phyloP scores from a whole-genome alignment of 2,888 invertebrate species.

The Coleophora flavipennella region DNA sequence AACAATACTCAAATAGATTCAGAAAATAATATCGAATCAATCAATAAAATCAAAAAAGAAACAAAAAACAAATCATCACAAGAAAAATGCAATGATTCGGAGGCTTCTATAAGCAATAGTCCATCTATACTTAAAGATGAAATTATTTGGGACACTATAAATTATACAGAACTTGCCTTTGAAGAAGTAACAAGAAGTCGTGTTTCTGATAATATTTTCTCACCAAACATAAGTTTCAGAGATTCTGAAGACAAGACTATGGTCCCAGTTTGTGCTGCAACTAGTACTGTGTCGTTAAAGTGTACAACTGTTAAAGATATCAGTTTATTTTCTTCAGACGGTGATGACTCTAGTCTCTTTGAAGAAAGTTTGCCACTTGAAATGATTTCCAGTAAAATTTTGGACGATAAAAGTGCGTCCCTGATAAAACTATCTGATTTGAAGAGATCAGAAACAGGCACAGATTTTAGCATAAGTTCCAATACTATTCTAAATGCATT shows the following conservation, averaged over 20 bases:
- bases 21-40: too few species aligned
- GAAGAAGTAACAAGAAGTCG: conserved; percentile 40
- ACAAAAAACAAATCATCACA: background rate
- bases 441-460: conserved; percentile 13
- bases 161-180: conserved; percentile 41
- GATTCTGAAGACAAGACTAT: conserved; percentile 29
- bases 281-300: conserved; percentile 21
- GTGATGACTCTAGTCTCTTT: conserved; percentile 69
- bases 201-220: conserved; percentile 32
- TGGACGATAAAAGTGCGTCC: conserved; percentile 44
- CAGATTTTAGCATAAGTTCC: conserved; percentile 31
- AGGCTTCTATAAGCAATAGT: background rate
- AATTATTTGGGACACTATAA: conserved; percentile 51
- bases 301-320: conserved; percentile 37
- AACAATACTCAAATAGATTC: too few species aligned
- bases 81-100: background rate
- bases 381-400: conserved; percentile 56
- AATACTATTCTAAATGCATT: conserved; percentile 45
- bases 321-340: conserved; percentile 59
- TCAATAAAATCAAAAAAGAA: background rate
- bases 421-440: too few species aligned
- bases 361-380: conserved; percentile 72
- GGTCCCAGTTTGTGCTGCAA: conserved; percentile 9
- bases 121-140: conserved; percentile 29
- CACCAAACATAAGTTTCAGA: conserved; percentile 52